phyloP scores from a whole-genome alignment of 2,113 vertebrate genomes.

The Notiomystis cincta region DNA sequence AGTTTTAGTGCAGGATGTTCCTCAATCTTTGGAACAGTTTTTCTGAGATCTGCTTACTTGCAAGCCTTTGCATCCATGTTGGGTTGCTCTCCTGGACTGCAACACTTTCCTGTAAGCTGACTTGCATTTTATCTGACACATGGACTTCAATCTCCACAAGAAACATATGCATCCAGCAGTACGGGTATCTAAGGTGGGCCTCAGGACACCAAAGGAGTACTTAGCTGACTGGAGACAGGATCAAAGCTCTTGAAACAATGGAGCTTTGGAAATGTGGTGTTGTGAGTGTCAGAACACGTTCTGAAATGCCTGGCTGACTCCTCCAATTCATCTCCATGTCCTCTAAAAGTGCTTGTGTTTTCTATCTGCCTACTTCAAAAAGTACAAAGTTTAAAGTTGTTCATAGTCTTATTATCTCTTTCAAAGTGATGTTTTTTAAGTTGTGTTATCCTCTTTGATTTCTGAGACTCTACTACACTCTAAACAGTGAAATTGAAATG shows the following conservation, averaged over 20 bases:
- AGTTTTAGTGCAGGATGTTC: background rate
- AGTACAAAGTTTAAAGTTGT: background rate
- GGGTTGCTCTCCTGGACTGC: background rate
- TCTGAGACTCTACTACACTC: background rate
- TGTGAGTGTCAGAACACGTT: background rate
- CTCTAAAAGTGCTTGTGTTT: background rate
- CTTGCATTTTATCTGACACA: background rate
- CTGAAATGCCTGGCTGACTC: background rate
- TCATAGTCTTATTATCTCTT: background rate
- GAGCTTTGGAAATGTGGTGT: background rate
- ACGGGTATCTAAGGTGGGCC: background rate
- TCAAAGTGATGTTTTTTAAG: background rate
- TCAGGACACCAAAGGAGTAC: background rate
- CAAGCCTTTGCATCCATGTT: background rate
- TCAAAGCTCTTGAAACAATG: background rate
- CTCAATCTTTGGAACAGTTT: background rate
- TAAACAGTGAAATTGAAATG: background rate
- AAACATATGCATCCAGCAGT: background rate
- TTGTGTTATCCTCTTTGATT: background rate
- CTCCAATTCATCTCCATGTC: background rate
- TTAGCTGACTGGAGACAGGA: background rate
- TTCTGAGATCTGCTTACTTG: background rate
- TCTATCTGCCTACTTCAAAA: background rate
- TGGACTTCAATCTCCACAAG: background rate
- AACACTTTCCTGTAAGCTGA: background rate